Base-by-base conservation (phyloP, 2,888 invertebrate species). In the Luperina testacea region DNA sequence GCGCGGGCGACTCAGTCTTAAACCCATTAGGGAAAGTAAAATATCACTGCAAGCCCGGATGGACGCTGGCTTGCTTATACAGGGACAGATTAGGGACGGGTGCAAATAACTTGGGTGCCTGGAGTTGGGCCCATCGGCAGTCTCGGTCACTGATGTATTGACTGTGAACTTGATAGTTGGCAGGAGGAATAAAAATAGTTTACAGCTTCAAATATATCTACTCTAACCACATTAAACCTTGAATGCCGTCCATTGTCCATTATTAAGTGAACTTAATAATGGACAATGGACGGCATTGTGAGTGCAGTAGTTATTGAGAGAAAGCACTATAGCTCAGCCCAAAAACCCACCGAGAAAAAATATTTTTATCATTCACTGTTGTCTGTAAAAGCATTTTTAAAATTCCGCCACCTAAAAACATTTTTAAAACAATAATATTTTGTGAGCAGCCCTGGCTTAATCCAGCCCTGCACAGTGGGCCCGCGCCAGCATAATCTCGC, bases 21-120 rank as follows among this genome's bases (percentile, higher is more conserved):
- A 92, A 91, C 91, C 92, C 94, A 93, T 93, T 93, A 93, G 90
- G 86, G 86, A 86, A 90, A 91, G 91, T 92, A 88, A 92, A 92
- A 92, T 92, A 92, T 92, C 89, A 77, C 74, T 77, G 87, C 84
- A 61, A 74, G 89, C 85, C 73, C 77, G 86, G 82, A 73, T 76
- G 82, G 82, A 83, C 87, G 71, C 75, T 76, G 84, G 73, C 67
- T 78, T 53, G 68, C 45, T 17, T 8, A 6, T 5, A 73, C 90
- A 89, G 91, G 75, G 79, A n/a, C 67, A 81, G 82, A 90, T 68
- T 81, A 11, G 65, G 75, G 69, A n/a, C 53, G 51, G 11, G 11
- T 4, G 51, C 15, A 11, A 67, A 24, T 11, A 53, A 53, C 48
- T 24, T 53, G 32, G 5, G 17, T 20, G 20, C 27, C 17, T 24